These are phyloP conservation scores for Drosophila lutescens DNA, from an alignment of 2,888 invertebrate species.

Conservation along the genomic window DNA sequence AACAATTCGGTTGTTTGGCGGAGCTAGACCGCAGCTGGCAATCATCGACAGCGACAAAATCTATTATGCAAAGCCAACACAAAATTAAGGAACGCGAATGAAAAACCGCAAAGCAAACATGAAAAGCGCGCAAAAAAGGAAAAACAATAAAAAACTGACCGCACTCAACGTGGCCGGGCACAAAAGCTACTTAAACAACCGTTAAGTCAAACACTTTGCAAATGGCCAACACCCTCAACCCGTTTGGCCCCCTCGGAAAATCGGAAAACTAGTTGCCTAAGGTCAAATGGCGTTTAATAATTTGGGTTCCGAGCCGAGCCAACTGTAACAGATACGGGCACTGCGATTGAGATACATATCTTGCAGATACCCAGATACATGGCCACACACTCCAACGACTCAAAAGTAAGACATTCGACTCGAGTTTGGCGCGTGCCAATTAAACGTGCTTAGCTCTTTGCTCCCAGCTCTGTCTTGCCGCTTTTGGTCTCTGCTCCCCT, in stretches of 20 bases:
- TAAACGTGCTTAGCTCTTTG: conserved; percentile 56
- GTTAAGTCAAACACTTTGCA: conserved; percentile 66
- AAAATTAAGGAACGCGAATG: conserved; percentile 36
- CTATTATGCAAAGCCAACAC: conserved; percentile 36
- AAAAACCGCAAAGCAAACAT: conserved; percentile 43
- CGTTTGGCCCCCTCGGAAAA: conserved; percentile 10
- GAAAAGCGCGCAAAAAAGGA: conserved; percentile 33
- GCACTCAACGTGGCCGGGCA: conserved; percentile 47
- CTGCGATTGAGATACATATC: conserved; percentile 60
- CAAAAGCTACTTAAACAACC: conserved; percentile 62
- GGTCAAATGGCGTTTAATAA: conserved; percentile 79
- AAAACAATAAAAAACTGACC: conserved; percentile 52
- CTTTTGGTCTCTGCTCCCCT: conserved; percentile 7
- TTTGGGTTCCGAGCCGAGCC: conserved; percentile 55
- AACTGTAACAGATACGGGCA: conserved; percentile 35
- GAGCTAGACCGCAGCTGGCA: conserved; percentile 53
- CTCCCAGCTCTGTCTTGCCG: conserved; percentile 32
- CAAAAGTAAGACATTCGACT: conserved; percentile 67
- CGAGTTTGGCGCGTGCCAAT: conserved; percentile 75
- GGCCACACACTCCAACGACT: conserved; percentile 1
- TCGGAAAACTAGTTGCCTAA: conserved; percentile 58
- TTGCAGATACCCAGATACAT: conserved; percentile 56
- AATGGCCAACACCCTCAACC: conserved; percentile 44
- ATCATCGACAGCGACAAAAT: conserved; percentile 48
- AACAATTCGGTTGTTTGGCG: conserved; percentile 13